A percentile compares a stretch with the other conserved stretches of the same genome.
Conservation (phyloP, 2,113 vertebrate genomes). For the Upupa epops region DNA sequence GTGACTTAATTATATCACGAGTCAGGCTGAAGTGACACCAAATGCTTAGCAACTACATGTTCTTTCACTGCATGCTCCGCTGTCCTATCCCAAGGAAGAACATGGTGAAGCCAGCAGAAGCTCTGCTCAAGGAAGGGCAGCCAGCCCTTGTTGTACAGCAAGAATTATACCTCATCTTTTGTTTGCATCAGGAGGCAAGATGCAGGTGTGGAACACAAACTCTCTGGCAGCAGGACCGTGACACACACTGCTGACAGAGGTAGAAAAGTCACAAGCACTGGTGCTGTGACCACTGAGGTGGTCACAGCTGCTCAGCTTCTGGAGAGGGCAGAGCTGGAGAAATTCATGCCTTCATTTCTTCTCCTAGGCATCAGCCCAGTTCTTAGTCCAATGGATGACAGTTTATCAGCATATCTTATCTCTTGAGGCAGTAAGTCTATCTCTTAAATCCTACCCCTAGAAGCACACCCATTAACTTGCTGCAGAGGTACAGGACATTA, state of each 20-base stretch:
- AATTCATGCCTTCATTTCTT: not conserved
- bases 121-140: not conserved
- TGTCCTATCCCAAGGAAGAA: not conserved
- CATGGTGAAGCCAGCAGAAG: not conserved
- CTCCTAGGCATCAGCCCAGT: not conserved
- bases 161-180: not conserved
- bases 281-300: no score
- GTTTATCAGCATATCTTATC: not conserved
- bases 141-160: not conserved
- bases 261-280: not conserved
- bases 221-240: not conserved
- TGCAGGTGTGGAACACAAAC: not conserved
- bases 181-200: not conserved
- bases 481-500: not conserved
- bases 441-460: not conserved
- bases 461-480: not conserved
- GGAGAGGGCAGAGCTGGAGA: not conserved
- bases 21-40: not conserved
- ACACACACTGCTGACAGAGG: not conserved
- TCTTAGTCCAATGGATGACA: not conserved
- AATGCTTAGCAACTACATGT: not conserved
- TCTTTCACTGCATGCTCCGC: not conserved
- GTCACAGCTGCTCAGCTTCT: not conserved
- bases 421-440: not conserved
- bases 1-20: not conserved